A percentile compares a stretch with the other conserved stretches of the same genome.
Evolutionary conservation across 2,113 vertebrate genomes (phyloP).

Genomic region (Coptodon bakossiorum): DNA sequence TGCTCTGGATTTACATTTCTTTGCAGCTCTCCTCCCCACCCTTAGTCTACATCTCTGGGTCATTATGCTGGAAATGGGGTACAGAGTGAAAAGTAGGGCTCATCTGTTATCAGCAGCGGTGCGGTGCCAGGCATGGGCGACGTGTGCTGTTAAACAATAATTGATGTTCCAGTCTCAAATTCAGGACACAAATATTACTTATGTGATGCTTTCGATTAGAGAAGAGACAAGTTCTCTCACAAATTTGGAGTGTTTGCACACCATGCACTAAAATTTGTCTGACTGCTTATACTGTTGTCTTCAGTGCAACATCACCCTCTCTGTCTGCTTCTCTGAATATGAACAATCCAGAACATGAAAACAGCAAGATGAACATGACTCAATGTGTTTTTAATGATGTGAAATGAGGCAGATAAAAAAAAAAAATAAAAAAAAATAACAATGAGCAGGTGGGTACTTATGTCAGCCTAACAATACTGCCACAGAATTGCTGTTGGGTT

Average conservation of each 20-base stretch:
- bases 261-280: neutral
- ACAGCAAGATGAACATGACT: neutral
- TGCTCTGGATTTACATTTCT: conserved; percentile 38
- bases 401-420: neutral
- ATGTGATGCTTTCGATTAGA: neutral
- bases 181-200: neutral
- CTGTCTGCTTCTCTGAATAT: neutral
- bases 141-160: neutral
- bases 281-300: neutral
- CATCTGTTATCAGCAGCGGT: conserved; percentile 45
- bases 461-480: neutral
- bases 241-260: neutral
- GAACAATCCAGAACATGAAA: neutral
- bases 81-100: conserved; percentile 61
- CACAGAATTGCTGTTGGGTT: neutral
- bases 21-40: neutral
- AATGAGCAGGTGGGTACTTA: neutral
- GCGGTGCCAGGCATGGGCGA: neutral
- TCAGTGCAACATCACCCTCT: neutral
- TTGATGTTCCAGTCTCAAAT: neutral
- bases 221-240: neutral
- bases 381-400: neutral
- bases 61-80: conserved; percentile 56
- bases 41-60: conserved; percentile 21
- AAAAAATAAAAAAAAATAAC: neutral